A percentile compares a stretch with the other conserved stretches of the same genome.
phyloP scores from a whole-genome alignment of 2,797 vertebrate species.

The Odontamblyopus rebecca region DNA sequence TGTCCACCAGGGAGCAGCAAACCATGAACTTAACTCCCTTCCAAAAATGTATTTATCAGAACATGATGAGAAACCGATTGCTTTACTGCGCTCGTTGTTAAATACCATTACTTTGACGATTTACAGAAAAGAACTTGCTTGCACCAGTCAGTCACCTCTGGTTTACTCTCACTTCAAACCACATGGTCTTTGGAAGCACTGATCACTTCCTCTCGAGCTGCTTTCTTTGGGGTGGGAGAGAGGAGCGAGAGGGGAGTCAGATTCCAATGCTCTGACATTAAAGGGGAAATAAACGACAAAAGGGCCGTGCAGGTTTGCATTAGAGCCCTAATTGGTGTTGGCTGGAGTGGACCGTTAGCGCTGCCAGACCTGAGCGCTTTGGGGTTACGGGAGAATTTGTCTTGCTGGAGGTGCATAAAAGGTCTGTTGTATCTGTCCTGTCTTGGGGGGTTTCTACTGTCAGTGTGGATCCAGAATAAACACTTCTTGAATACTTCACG shows the following conservation, averaged over 20 bases:
- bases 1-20: slow-evolving; percentile 74
- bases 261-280: slow-evolving; percentile 82
- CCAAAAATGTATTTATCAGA: slow-evolving; percentile 30
- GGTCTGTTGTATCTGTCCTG: slow-evolving; percentile 15
- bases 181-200: slow-evolving; percentile 67
- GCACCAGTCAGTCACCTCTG: slow-evolving; percentile 67
- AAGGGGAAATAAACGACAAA: slow-evolving; percentile 80
- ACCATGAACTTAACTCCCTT: slow-evolving; percentile 30
- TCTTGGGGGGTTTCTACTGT: too few species aligned
- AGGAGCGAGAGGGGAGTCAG: slow-evolving; percentile 56
- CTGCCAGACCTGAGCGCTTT: slow-evolving; percentile 69
- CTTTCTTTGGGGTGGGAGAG: slow-evolving; percentile 56
- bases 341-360: slow-evolving; percentile 65
- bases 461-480: too few species aligned
- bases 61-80: slow-evolving; percentile 19
- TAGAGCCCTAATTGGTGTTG: slow-evolving; percentile 82
- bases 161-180: slow-evolving; percentile 64
- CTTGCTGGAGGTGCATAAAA: slow-evolving; percentile 49
- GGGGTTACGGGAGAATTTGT: slow-evolving; percentile 72
- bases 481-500: too few species aligned
- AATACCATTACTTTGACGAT: slow-evolving; percentile 41
- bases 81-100: slow-evolving; percentile 40
- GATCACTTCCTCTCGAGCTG: slow-evolving; percentile 56
- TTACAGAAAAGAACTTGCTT: slow-evolving; percentile 47
- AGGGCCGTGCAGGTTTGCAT: slow-evolving; percentile 80